Evolutionary conservation across 2,888 invertebrate genomes (phyloP), one percentile per base, ranked within the genome.

Genomic region (Lithosia quadra): DNA sequence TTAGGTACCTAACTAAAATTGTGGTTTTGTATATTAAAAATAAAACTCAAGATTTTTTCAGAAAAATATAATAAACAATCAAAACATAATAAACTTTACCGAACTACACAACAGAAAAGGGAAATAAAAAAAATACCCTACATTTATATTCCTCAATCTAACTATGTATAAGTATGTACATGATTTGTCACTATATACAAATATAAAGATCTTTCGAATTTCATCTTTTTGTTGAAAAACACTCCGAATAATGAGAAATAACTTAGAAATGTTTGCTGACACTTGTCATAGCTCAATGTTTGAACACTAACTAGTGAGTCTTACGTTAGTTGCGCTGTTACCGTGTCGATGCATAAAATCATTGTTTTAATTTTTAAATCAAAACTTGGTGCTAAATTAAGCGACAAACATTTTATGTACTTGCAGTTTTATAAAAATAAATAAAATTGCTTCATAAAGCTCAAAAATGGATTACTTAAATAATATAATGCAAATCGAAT

Each of bases 11-110:
- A n/a, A n/a, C n/a, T n/a, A n/a, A n/a, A n/a, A n/a, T n/a, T n/a
- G n/a, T n/a, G n/a, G n/a, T 28, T 2, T 28, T 5, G 28, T 28
- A 34, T 10, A 34, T 43, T 1, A 18, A 49, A 49, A 49, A 49
- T n/a, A n/a, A 49, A 49, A 49, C 18, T n/a, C 43, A n/a, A 49
- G 9, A n/a, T 81, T 91, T 90, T 89, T 89, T 90, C 85, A 86
- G 88, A 93, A 93, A n/a, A 94, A 94, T 94, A 94, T 93, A 93
- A 91, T 93, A 88, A 93, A 93, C 94, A 93, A 93, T 92, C 90
- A 92, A 93, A 93, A 93, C 92, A 88, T 92, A 92, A 91, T 90
- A 90, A 90, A 90, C 91, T 90, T 92, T 90, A 91, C 91, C 89
- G 87, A 93, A 91, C 92, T 94, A 93, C 93, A 94, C 94, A 94